These are phyloP conservation scores for Clitarchus hookeri DNA, from an alignment of 2,888 invertebrate genomes.

Conservation along the genomic window DNA sequence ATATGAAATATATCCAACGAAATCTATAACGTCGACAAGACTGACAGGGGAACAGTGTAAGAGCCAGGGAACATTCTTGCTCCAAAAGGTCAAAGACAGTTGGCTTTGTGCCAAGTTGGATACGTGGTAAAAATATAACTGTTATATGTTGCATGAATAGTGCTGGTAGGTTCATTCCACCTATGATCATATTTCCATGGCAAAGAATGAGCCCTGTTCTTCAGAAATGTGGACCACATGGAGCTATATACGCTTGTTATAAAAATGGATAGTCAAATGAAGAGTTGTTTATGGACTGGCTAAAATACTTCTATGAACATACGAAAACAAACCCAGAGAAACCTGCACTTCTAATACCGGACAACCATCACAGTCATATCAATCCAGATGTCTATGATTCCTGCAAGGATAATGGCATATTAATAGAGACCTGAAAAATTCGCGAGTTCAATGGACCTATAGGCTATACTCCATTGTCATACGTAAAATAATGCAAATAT, in stretches of 20 bases:
- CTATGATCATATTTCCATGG: background rate
- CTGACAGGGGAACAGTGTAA: slow-evolving; percentile 53
- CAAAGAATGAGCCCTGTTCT: background rate
- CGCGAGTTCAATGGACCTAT: too few relatives aligned
- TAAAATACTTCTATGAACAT: background rate
- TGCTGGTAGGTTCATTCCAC: background rate
- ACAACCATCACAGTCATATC: background rate
- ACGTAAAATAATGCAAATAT: too few relatives aligned
- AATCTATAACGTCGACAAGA: slow-evolving; percentile 49
- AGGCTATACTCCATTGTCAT: too few relatives aligned
- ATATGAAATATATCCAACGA: background rate
- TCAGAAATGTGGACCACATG: background rate
- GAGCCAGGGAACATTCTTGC: slow-evolving; percentile 51
- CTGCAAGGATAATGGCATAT: background rate
- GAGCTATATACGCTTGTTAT: background rate
- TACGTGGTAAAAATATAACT: slow-evolving; percentile 53
- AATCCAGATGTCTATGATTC: background rate
- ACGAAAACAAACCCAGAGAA: background rate
- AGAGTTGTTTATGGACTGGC: background rate
- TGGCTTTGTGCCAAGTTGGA: slow-evolving; percentile 52
- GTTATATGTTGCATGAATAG: slow-evolving; percentile 10
- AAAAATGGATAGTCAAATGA: background rate
- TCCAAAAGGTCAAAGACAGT: slow-evolving; percentile 52
- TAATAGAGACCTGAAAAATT: too few relatives aligned
- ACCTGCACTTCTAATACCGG: background rate